These are phyloP conservation scores for Diploptera punctata DNA, from an alignment of 2,888 invertebrate genomes.

Conservation along the genomic window DNA sequence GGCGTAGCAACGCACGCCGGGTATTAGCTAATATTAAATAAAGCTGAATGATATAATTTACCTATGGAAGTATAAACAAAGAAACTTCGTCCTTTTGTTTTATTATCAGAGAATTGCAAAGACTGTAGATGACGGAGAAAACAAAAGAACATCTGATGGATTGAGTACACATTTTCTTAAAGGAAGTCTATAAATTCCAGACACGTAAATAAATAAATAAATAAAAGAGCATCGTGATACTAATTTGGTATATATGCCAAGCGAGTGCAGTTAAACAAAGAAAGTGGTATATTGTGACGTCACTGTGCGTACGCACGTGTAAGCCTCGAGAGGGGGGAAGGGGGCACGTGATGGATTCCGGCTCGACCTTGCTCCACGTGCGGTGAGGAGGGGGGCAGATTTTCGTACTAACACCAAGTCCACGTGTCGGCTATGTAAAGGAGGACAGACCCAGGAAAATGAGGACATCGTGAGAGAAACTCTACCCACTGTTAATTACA, in stretches of 20 bases:
- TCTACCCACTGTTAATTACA: neutral
- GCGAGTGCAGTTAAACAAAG: conserved; percentile 12
- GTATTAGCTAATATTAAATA: too few relatives aligned
- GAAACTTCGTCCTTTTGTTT: too few relatives aligned
- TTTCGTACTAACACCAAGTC: conserved; percentile 22
- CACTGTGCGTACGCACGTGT: conserved; percentile 17
- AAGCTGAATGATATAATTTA: too few relatives aligned
- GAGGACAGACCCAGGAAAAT: conserved; percentile 3
- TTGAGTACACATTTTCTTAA: too few relatives aligned
- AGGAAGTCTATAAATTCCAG: neutral
- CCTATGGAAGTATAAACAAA: too few relatives aligned
- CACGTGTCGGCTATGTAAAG: conserved; percentile 14
- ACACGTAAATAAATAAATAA: neutral
- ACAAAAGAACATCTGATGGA: too few relatives aligned
- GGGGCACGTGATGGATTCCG: conserved; percentile 19
- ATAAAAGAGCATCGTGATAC: neutral
- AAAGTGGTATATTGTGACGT: neutral
- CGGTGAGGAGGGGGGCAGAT: conserved; percentile 14
- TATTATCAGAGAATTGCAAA: too few relatives aligned
- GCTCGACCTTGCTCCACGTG: conserved; percentile 22
- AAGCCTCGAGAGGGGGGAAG: neutral
- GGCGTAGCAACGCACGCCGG: too few relatives aligned
- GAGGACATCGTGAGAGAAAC: conserved; percentile 7
- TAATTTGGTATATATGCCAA: conserved; percentile 1
- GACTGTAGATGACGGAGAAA: too few relatives aligned